phyloP scores from a whole-genome alignment of 2,888 invertebrate species.

The Philonicus albiceps region DNA sequence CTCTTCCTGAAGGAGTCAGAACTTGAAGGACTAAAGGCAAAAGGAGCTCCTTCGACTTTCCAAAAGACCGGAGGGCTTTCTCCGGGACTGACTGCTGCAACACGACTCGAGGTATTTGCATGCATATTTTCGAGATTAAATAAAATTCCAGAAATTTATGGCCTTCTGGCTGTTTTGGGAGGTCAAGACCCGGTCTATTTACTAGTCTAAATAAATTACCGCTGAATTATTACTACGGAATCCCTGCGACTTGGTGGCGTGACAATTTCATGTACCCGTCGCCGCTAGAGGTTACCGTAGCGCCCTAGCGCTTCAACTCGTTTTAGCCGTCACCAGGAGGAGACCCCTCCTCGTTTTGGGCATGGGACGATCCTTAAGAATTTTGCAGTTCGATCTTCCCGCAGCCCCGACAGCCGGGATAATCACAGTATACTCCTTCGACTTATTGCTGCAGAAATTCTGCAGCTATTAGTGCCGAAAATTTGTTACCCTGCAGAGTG shows the following conservation, averaged over 20 bases:
- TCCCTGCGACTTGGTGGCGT: background rate
- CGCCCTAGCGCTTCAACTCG: background rate
- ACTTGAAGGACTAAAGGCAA: background rate
- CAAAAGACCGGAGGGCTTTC: background rate
- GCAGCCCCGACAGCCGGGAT: background rate
- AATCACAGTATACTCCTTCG: background rate
- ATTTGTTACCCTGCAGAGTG: background rate
- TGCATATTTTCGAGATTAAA: slow-evolving; percentile 27
- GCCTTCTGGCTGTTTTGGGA: background rate
- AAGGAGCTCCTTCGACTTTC: background rate
- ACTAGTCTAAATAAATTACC: background rate
- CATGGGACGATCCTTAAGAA: background rate
- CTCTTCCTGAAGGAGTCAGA: background rate
- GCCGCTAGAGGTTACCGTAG: background rate
- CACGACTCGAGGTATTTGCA: slow-evolving; percentile 14
- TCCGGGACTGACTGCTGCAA: background rate
- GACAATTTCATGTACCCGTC: background rate
- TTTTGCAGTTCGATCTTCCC: background rate
- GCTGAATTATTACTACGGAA: background rate
- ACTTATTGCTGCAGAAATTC: background rate
- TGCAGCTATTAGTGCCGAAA: background rate
- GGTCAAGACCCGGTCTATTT: slow-evolving; percentile 7
- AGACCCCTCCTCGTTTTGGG: background rate
- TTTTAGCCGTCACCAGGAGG: background rate
- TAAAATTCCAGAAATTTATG: slow-evolving; percentile 23